Evolutionary conservation across 2,113 vertebrate species (phyloP).

Genomic region (Macquaria australasica): DNA sequence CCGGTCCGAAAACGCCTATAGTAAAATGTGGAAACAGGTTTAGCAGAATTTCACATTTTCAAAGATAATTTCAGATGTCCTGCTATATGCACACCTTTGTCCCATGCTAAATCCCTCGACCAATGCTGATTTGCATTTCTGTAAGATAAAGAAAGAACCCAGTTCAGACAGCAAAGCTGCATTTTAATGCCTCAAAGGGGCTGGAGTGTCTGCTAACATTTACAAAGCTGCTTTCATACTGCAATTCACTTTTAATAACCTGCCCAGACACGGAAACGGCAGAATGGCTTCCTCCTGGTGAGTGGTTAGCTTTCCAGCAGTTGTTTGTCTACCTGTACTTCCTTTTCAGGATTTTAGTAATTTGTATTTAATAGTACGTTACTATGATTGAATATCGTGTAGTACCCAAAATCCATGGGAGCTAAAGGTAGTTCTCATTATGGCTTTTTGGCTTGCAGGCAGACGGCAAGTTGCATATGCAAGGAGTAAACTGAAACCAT

Average conservation of each 20-base stretch:
- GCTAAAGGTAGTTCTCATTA: not conserved
- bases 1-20: too few relatives aligned
- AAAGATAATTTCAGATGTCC: too few relatives aligned
- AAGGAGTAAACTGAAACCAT: too few relatives aligned
- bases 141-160: too few relatives aligned
- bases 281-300: not conserved
- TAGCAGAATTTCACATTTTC: too few relatives aligned
- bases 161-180: too few relatives aligned
- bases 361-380: not conserved
- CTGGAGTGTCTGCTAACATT: conserved; percentile 1
- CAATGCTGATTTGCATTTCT: too few relatives aligned
- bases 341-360: not conserved
- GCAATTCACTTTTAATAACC: not conserved
- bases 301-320: not conserved
- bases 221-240: not conserved
- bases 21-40: too few relatives aligned
- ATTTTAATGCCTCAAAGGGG: not conserved
- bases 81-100: too few relatives aligned
- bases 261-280: not conserved
- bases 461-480: not conserved
- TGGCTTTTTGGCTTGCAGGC: not conserved
- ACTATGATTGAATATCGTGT: not conserved
- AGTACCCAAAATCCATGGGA: not conserved
- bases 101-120: too few relatives aligned
- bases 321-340: not conserved